Percentiles rank a stretch among this genome's conserved stretches.
Evolutionary conservation across 2,797 vertebrate genomes (phyloP).

Genomic region (Hybognathus amarus): DNA sequence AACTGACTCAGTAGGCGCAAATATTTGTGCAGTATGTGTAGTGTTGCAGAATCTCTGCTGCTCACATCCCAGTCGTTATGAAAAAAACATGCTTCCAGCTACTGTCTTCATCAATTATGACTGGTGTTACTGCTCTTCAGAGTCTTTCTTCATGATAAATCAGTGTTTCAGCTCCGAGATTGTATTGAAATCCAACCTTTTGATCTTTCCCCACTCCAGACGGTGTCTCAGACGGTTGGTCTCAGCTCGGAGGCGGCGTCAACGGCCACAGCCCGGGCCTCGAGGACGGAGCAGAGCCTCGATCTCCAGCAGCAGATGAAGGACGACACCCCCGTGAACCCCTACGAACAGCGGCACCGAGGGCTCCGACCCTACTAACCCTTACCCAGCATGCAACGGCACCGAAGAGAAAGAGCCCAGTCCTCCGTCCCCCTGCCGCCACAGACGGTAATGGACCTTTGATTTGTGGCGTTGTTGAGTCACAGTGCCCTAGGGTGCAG

Average conservation of each 20-base stretch:
- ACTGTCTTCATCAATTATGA: slow-evolving; percentile 26
- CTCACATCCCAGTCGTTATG: neutral
- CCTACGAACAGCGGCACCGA: slow-evolving; percentile 56
- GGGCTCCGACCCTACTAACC: slow-evolving; percentile 55
- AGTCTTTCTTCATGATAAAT: neutral
- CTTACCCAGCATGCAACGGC: slow-evolving; percentile 67
- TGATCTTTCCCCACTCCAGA: slow-evolving; percentile 56
- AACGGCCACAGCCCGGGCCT: slow-evolving; percentile 75
- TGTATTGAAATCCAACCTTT: neutral
- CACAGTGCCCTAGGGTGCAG: slow-evolving; percentile 42
- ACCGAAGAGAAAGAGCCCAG: slow-evolving; percentile 49
- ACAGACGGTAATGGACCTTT: slow-evolving; percentile 65
- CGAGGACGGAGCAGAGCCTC: slow-evolving; percentile 63
- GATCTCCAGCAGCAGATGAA: slow-evolving; percentile 57
- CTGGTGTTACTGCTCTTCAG: neutral
- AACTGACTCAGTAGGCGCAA: neutral
- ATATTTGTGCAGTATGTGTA: neutral
- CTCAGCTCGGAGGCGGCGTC: slow-evolving; percentile 61
- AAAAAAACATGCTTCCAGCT: slow-evolving; percentile 27
- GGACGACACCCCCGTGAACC: slow-evolving; percentile 61
- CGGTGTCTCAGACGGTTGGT: slow-evolving; percentile 57
- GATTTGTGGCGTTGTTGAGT: slow-evolving; percentile 54
- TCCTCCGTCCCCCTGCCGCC: slow-evolving; percentile 57
- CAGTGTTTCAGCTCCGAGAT: neutral
- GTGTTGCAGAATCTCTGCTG: neutral